Conservation (phyloP, 2,113 vertebrate species). For the Crotalus horridus region DNA sequence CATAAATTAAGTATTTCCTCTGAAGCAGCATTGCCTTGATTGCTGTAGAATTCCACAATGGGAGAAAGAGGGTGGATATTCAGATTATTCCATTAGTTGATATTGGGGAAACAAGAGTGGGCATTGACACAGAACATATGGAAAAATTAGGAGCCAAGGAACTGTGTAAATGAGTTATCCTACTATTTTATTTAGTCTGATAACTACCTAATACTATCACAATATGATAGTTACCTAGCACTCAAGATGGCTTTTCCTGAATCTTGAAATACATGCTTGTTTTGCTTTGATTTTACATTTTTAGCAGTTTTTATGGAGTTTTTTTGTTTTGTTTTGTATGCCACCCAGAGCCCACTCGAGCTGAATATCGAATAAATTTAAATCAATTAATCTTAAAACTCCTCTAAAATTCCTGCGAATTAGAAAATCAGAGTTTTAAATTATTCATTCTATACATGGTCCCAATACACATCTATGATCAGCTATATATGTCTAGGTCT, state of each 20-base stretch:
- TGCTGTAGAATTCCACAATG: slow-evolving; percentile 39
- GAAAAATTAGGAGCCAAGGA: background rate
- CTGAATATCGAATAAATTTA: background rate
- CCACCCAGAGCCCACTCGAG: background rate
- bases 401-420: background rate
- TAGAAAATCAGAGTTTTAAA: background rate
- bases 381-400: background rate
- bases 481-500: background rate
- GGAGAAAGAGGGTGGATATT: background rate
- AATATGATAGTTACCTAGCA: background rate
- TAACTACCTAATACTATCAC: background rate
- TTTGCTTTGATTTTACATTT: background rate
- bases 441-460: background rate
- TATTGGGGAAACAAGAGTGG: background rate
- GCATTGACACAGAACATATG: background rate
- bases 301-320: background rate
- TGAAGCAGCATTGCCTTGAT: slow-evolving; percentile 51
- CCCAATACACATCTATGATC: background rate
- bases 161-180: background rate
- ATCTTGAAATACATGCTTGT: background rate
- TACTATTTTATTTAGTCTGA: background rate
- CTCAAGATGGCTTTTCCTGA: background rate
- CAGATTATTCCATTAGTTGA: background rate
- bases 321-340: background rate
- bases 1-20: slow-evolving; percentile 36